Conservation (phyloP, 1,140 invertebrate species). For the Hycleus phaleratus region DNA sequence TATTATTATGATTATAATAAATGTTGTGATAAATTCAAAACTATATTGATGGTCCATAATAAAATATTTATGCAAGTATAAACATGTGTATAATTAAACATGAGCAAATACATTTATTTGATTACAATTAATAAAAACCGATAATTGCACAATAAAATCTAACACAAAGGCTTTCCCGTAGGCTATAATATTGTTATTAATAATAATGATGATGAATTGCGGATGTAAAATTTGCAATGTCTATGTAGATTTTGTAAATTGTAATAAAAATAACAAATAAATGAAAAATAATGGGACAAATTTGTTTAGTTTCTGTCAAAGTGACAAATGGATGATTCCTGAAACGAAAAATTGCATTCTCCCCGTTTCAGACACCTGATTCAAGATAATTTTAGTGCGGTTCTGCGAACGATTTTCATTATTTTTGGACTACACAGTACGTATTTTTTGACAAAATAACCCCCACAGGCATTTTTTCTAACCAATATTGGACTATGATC, state of each 20-base stretch:
- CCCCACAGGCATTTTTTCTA: not conserved
- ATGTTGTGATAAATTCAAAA: conserved; percentile 10
- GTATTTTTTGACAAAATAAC: conserved; percentile 34
- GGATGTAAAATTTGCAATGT: not conserved
- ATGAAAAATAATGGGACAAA: not conserved
- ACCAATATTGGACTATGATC: too few relatives aligned
- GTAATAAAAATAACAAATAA: conserved; percentile 14
- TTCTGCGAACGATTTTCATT: conserved; percentile 49
- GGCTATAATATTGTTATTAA: conserved; percentile 1
- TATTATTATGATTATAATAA: conserved; percentile 6
- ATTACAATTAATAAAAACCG: not conserved
- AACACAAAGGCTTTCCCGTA: conserved; percentile 2
- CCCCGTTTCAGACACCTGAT: not conserved
- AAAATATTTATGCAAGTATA: not conserved
- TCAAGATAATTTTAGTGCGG: not conserved
- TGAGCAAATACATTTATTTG: not conserved
- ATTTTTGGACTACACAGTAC: conserved; percentile 48
- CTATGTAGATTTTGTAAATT: conserved; percentile 19
- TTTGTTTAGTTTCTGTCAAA: not conserved
- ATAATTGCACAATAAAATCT: not conserved
- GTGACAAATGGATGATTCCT: not conserved
- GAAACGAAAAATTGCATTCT: not conserved
- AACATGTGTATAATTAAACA: not conserved
- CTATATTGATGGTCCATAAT: not conserved
- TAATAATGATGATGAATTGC: not conserved